Evolutionary conservation across 2,797 vertebrate species (phyloP).

Genomic region (Thaleichthys pacificus): DNA sequence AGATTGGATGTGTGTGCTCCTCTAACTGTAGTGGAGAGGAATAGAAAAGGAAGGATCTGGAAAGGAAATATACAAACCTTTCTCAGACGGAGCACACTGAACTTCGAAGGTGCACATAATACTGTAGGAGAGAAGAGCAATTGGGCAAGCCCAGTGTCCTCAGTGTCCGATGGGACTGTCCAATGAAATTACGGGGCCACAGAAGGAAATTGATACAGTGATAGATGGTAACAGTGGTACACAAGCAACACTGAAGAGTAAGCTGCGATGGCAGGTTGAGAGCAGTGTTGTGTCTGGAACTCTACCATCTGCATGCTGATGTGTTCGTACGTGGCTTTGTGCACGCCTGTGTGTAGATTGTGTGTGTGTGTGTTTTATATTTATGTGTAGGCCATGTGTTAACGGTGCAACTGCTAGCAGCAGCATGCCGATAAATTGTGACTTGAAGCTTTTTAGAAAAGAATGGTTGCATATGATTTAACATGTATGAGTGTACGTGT

Average conservation of each 20-base stretch:
- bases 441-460: neutral
- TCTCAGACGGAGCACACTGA: neutral
- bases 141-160: too few relatives aligned
- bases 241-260: neutral
- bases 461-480: neutral
- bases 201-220: neutral
- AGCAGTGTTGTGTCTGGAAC: too few relatives aligned
- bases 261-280: too few relatives aligned
- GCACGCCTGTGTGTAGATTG: neutral
- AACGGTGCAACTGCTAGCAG: too few relatives aligned
- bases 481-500: neutral
- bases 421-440: too few relatives aligned
- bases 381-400: neutral
- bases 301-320: too few relatives aligned
- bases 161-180: too few relatives aligned
- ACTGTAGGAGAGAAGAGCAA: too few relatives aligned
- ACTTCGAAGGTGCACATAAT: neutral
- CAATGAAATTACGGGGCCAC: too few relatives aligned
- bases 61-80: neutral
- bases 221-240: neutral
- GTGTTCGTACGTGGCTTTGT: neutral
- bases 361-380: neutral
- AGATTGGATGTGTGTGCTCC: neutral
- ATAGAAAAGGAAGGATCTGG: neutral
- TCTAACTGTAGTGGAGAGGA: neutral